Percentiles rank a stretch among this genome's conserved stretches.
Conservation (phyloP, 2,888 invertebrate genomes). For the Nematopogon swammerdamellus region DNA sequence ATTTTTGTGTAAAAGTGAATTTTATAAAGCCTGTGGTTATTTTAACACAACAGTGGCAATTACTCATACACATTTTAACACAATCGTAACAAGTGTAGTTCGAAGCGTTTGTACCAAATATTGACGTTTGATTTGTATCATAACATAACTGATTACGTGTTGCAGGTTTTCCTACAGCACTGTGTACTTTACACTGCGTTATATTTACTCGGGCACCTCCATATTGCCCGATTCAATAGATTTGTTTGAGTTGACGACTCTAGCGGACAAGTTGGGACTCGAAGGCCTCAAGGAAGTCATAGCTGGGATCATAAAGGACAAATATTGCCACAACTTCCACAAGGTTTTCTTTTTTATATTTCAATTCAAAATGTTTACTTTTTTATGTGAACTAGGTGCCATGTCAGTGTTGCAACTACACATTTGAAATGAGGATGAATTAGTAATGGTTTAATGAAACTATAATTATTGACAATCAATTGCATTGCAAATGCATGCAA, state of each 20-base stretch:
- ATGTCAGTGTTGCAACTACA: too few relatives aligned
- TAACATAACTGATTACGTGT: too few relatives aligned
- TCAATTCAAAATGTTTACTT: not conserved
- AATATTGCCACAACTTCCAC: slow-evolving; percentile 94
- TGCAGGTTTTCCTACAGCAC: slow-evolving; percentile 76
- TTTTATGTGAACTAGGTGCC: slow-evolving; percentile 2
- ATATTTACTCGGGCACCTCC: slow-evolving; percentile 91
- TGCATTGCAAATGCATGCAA: too few relatives aligned
- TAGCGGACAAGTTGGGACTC: slow-evolving; percentile 86
- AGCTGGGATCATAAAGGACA: slow-evolving; percentile 79
- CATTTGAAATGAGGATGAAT: slow-evolving; percentile 2
- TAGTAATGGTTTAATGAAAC: not conserved
- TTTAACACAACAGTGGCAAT: too few relatives aligned
- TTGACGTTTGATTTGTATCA: too few relatives aligned
- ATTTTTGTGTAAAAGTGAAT: too few relatives aligned
- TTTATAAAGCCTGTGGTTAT: too few relatives aligned
- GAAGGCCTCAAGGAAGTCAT: slow-evolving; percentile 93
- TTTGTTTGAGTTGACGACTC: slow-evolving; percentile 80
- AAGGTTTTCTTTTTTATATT: slow-evolving; percentile 50
- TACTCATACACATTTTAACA: too few relatives aligned
- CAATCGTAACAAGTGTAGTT: too few relatives aligned
- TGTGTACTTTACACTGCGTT: slow-evolving; percentile 88
- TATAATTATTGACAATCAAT: too few relatives aligned
- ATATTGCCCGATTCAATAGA: slow-evolving; percentile 84
- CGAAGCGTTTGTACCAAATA: too few relatives aligned